Base-by-base conservation (phyloP, 2,888 invertebrate genomes). In the Odontocolon sp. region DNA sequence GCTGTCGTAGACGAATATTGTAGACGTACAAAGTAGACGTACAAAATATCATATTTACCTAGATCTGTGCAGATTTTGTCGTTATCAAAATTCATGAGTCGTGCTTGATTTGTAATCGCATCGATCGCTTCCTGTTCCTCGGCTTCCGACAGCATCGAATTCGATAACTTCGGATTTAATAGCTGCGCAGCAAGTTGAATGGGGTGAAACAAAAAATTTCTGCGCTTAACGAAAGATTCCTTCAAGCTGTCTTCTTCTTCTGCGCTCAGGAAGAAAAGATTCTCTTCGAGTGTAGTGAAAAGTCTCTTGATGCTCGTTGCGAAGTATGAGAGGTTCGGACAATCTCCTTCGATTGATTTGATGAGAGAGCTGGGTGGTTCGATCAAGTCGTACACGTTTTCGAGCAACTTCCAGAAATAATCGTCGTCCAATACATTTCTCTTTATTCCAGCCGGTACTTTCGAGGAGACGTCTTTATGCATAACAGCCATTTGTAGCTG, bases 321-420 rank as follows among this genome's bases (percentile, higher is more conserved):
- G n/a, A n/a, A n/a, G n/a, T n/a, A n/a, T n/a, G n/a, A n/a, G n/a
- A n/a, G n/a, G n/a, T n/a, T n/a, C n/a, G n/a, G n/a, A n/a, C n/a
- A n/a, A n/a, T n/a, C n/a, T n/a, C n/a, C n/a, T n/a, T 57, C 38
- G 16, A 57, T 57, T 6, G 38, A 36, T 14, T 16, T 18, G 2
- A 57, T 57, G 6, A 57, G 26, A n/a, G 16, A 9, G 26, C 57
- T 57, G 4, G 36, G 57, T 2, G 57, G 57, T 57, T 18, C 38
- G 5, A 57, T 38, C 36, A 18, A 36, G 2, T 4, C 57, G 16
- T 18, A 9, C 16, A 57, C 21, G 1, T 38, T 57, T 4, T 57
- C 2, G 11, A 36, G 8, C 9, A 18, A 18, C 8, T 0, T 5
- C 50, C 50, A 50, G 26, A 50, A 50, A 26, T 50, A 9, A 11